These are phyloP conservation scores for Troides oblongomaculatus DNA, from an alignment of 2,888 invertebrate species.

Conservation along the genomic window DNA sequence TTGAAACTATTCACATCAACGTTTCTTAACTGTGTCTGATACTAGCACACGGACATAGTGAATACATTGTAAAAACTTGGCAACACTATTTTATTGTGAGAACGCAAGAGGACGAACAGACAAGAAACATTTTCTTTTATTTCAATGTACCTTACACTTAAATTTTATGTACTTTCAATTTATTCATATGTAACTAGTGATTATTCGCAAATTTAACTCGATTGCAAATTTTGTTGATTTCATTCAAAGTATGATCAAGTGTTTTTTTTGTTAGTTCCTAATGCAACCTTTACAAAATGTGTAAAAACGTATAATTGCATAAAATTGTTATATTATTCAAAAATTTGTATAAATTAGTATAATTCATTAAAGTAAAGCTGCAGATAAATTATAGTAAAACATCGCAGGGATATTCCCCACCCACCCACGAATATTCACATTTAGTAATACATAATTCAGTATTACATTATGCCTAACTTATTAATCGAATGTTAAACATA, in stretches of 20 bases:
- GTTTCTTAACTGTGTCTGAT: constrained; percentile 19
- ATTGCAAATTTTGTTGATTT: background rate
- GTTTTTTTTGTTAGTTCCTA: background rate
- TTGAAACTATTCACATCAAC: constrained; percentile 13
- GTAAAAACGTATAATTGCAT: background rate
- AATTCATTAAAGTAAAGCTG: background rate
- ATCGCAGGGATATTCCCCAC: background rate
- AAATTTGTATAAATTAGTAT: background rate
- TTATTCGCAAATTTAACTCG: background rate
- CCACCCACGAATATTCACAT: background rate
- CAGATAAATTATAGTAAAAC: background rate
- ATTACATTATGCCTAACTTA: background rate
- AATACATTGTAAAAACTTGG: background rate
- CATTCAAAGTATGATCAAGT: background rate
- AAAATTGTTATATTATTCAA: background rate
- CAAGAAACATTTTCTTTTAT: background rate
- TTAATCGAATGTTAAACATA: background rate
- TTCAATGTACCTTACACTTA: background rate
- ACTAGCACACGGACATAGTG: background rate
- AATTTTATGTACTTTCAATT: background rate
- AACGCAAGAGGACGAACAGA: background rate
- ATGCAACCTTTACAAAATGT: background rate
- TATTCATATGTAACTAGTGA: constrained; percentile 1
- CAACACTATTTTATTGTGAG: background rate
- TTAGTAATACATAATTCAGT: background rate